A percentile compares a stretch with the other conserved stretches of the same genome.
Evolutionary conservation across 2,888 invertebrate genomes (phyloP).

Genomic region (Schizaphis graminum): DNA sequence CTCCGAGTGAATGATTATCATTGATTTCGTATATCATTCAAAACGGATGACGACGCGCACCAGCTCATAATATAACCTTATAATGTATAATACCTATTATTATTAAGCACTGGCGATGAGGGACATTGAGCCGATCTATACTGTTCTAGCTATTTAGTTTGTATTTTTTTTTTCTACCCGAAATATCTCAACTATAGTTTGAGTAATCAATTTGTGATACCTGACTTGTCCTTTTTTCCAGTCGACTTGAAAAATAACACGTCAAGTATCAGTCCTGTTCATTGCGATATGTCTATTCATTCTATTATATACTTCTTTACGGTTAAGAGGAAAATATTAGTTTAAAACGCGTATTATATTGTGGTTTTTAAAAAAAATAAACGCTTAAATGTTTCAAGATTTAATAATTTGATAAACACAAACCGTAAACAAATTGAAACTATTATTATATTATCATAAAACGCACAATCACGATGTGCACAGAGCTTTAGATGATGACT

Average conservation of each 20-base stretch:
- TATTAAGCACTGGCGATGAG: background rate
- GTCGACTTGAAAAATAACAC: background rate
- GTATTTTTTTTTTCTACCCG: too few relatives aligned
- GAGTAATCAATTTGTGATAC: background rate
- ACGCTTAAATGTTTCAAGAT: background rate
- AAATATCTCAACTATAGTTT: background rate
- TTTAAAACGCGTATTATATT: background rate
- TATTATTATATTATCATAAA: background rate
- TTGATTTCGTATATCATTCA: constrained; percentile 17
- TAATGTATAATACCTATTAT: too few relatives aligned
- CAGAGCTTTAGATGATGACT: background rate
- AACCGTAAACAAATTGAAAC: background rate
- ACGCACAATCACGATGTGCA: background rate
- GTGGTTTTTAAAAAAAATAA: background rate
- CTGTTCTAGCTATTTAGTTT: too few relatives aligned
- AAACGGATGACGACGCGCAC: background rate
- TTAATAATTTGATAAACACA: background rate
- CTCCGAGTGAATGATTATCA: constrained; percentile 34
- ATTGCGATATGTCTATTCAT: too few relatives aligned
- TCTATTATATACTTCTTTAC: background rate
- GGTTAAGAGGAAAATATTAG: background rate
- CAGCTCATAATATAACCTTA: background rate
- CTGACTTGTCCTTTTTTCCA: background rate
- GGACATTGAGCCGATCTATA: background rate
- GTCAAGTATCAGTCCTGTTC: background rate